phyloP scores from a whole-genome alignment of 2,888 invertebrate genomes.

The Microchrysa polita region DNA sequence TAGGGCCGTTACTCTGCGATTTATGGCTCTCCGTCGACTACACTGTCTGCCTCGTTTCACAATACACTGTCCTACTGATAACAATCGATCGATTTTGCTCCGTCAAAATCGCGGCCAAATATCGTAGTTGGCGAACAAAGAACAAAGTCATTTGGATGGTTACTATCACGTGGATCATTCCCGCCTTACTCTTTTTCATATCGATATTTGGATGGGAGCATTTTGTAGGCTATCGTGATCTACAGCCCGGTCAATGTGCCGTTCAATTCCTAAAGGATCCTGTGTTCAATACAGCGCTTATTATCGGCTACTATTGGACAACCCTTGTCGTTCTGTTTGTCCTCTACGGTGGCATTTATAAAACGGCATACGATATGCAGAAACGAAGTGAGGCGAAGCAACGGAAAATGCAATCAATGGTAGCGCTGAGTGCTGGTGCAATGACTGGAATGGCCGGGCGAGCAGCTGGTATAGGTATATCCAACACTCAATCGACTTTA shows the following conservation, averaged over 20 bases:
- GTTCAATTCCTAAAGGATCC: constrained; percentile 98
- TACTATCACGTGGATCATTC: constrained; percentile 95
- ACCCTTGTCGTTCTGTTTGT: constrained; percentile 95
- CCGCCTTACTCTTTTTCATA: constrained; percentile 94
- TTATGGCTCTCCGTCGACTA: constrained; percentile 99
- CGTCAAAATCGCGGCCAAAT: constrained; percentile 97
- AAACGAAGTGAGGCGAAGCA: constrained; percentile 97
- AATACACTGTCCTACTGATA: constrained; percentile 98
- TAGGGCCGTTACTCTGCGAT: constrained; percentile 95
- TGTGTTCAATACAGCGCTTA: constrained; percentile 95
- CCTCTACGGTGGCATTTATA: constrained; percentile 96
- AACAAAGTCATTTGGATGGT: constrained; percentile 95
- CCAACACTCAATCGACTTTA: constrained; percentile 77
- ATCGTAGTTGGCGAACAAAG: constrained; percentile 96
- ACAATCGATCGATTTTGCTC: constrained; percentile 99
- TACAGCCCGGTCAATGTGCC: constrained; percentile 88
- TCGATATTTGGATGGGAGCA: constrained; percentile 99
- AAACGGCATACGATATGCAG: constrained; percentile 97
- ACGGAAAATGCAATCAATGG: constrained; percentile 94
- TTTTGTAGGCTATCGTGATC: constrained; percentile 91
- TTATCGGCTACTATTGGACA: constrained; percentile 97
- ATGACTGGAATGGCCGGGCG: constrained; percentile 91
- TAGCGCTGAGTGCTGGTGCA: constrained; percentile 87
- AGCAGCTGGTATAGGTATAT: constrained; percentile 85
- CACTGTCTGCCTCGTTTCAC: constrained; percentile 98